Evolutionary conservation across 1,140 invertebrate species (phyloP), one percentile per base, ranked within the genome.

Genomic region (Zaprionus gabonicus): DNA sequence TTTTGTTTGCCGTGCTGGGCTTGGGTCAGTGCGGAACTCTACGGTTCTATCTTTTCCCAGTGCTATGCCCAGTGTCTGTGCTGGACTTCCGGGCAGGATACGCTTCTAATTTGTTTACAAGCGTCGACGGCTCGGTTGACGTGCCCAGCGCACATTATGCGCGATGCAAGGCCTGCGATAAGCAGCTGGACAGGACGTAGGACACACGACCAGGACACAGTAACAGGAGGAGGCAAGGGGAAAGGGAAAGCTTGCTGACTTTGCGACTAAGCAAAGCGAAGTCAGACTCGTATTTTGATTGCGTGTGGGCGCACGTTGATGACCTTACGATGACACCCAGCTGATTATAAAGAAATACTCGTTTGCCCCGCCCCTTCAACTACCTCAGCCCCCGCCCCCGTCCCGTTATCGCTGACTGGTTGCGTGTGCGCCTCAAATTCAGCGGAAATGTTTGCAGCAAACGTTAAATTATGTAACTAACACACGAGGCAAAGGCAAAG

Each of bases 261-360:
- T 82, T 79, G 46, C 62, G 78, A 75, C 73, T 72, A 72, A 2
- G 9, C 31, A 34, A 34, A 34, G 31, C 31, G 31, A 34, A 34
- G 67, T 17, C 1, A 5, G 71, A 71, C 60, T 60, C 20, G 9
- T 25, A 51, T 51, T 44, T 46, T 65, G 64, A 64, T 72, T 77
- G 57, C 64, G 78, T 79, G 58, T 28, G 72, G 31, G 31, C 49
- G 62, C 58, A 41, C 63, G 74, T 80, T 76, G 90, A 91, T 91
- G 90, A 90, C 90, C 90, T 91, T 91, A 91, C 81, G 90, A 91
- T 91, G 90, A 91, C 90, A 91, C 90, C 84, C 77, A 86, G 76
- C 82, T 90, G 85, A 90, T 90, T 88, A 88, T 90, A 79, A 81
- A 90, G 78, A 85, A 90, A 90, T 91, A 90, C 55, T 78, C 36